Percentiles rank a stretch among this genome's conserved stretches.
These are phyloP conservation scores for Ageneiosus marmoratus DNA, from an alignment of 2,113 vertebrate genomes.

Conservation along the genomic window DNA sequence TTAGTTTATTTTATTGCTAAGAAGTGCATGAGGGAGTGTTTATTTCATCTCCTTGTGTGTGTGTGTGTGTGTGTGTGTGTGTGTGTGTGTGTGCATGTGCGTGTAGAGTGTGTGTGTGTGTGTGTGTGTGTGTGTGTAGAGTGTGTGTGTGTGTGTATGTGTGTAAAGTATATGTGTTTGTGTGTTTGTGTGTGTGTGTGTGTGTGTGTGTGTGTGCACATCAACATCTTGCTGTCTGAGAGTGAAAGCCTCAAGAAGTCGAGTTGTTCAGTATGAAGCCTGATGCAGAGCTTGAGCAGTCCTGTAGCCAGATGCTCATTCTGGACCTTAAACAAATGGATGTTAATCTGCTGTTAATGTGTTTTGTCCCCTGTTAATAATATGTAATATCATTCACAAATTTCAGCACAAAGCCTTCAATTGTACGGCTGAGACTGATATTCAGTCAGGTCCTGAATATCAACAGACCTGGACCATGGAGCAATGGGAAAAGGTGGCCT, in stretches of 20 bases:
- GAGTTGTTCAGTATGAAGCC: too few species aligned
- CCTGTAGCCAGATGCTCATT: background rate
- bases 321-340: background rate
- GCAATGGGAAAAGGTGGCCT: too few species aligned
- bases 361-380: too few species aligned
- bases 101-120: background rate
- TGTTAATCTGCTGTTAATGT: background rate
- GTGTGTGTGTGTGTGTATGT: background rate
- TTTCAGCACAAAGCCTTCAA: too few species aligned
- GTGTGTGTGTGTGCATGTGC: background rate
- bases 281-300: background rate
- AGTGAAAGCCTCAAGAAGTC: too few species aligned
- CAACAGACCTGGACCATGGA: too few species aligned
- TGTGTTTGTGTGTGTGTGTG: background rate
- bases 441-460: too few species aligned
- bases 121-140: background rate
- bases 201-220: background rate
- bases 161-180: too few species aligned
- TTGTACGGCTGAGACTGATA: too few species aligned
- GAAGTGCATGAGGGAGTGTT: background rate
- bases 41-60: background rate
- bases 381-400: too few species aligned
- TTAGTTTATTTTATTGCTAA: background rate
- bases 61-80: background rate
- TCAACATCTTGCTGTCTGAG: too few species aligned